Percentiles rank a stretch among this genome's conserved stretches.
phyloP scores from a whole-genome alignment of 2,113 vertebrate species.

The Labrus mixtus region DNA sequence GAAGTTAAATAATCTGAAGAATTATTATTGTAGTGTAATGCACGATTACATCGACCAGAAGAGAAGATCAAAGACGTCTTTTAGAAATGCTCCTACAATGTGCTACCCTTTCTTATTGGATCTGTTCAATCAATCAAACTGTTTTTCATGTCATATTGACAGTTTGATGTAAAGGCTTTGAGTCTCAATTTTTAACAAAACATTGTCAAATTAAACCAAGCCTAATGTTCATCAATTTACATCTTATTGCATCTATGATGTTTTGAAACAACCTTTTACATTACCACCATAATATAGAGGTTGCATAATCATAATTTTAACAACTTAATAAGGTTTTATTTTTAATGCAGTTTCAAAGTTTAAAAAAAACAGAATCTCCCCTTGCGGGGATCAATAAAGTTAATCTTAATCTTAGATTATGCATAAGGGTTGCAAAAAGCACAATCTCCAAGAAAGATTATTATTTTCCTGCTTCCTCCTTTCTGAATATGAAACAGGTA shows the following conservation, averaged over 20 bases:
- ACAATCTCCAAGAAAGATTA: neutral
- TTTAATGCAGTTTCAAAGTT: neutral
- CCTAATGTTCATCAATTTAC: too few species aligned
- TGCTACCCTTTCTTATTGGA: conserved; percentile 19
- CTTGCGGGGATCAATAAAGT: too few species aligned
- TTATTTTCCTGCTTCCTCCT: conserved; percentile 25
- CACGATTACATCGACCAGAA: conserved; percentile 24
- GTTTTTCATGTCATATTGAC: conserved; percentile 18
- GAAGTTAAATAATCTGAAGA: conserved; percentile 19
- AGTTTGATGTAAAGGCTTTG: neutral
- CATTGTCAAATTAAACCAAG: too few species aligned
- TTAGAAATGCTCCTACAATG: conserved; percentile 32
- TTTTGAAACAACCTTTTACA: neutral
- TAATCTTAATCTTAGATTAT: too few species aligned
- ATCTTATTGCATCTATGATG: too few species aligned
- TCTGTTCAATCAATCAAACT: too few species aligned
- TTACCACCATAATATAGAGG: neutral
- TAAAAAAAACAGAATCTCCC: too few species aligned
- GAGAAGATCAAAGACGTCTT: conserved; percentile 29
- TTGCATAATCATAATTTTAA: neutral
- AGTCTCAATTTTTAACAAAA: too few species aligned
- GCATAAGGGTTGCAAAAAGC: neutral
- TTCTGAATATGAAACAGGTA: conserved; percentile 10
- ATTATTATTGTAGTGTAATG: conserved; percentile 15
- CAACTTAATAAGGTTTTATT: too few species aligned